phyloP scores from a whole-genome alignment of 2,888 invertebrate species.

The Caprella mutica region DNA sequence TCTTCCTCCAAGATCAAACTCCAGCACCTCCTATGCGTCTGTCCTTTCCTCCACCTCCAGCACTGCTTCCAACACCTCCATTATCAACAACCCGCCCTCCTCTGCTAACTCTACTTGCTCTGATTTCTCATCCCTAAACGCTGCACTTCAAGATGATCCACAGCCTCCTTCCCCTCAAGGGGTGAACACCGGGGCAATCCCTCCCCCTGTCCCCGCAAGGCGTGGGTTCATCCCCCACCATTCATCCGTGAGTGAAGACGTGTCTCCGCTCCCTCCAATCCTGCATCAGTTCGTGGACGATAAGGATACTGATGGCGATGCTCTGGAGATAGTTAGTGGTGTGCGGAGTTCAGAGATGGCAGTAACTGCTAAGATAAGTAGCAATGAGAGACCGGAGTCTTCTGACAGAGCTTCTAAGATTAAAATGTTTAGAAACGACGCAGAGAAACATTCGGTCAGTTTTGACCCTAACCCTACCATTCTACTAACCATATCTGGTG shows the following conservation, averaged over 20 bases:
- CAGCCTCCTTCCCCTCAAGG: background rate
- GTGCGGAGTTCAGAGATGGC: too few species aligned
- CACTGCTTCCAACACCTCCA: slow-evolving; percentile 1
- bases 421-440: too few species aligned
- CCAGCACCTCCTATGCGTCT: slow-evolving; percentile 2
- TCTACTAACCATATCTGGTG: slow-evolving; percentile 20
- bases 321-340: slow-evolving; percentile 4
- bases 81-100: slow-evolving; percentile 6
- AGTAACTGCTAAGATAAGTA: too few species aligned
- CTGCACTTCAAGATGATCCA: too few species aligned
- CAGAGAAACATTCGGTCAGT: slow-evolving; percentile 20
- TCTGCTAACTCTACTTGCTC: background rate
- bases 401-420: too few species aligned
- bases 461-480: slow-evolving; percentile 32
- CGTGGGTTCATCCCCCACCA: background rate
- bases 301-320: background rate
- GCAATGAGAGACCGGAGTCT: too few species aligned
- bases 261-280: background rate
- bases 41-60: slow-evolving; percentile 6
- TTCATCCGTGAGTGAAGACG: background rate
- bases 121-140: background rate
- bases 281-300: slow-evolving; percentile 3
- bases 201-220: background rate
- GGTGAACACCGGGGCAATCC: background rate
- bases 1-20: slow-evolving; percentile 9